Conservation (phyloP, 2,888 invertebrate genomes). For the Sminthurinus aureus region DNA sequence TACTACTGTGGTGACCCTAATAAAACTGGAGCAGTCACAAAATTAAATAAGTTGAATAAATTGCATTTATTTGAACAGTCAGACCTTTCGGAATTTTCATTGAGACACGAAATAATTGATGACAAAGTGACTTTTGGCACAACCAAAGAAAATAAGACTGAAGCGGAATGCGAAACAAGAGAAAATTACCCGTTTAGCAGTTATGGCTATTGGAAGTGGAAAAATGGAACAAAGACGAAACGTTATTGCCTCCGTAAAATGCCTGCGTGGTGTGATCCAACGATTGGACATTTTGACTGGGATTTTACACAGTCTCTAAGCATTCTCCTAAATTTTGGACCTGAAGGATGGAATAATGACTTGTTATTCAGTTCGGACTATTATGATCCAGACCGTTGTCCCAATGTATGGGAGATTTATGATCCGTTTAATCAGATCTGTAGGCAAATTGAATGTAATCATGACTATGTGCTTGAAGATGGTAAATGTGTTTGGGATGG, state of each 20-base stretch:
- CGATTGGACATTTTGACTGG: constrained; percentile 9
- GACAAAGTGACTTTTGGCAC: not conserved
- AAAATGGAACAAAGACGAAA: not conserved
- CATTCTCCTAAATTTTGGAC: constrained; percentile 34
- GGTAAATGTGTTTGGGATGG: constrained; percentile 34
- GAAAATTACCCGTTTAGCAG: not conserved
- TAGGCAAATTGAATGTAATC: constrained; percentile 19
- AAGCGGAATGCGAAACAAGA: not conserved
- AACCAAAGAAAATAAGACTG: not conserved
- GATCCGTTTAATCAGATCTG: constrained; percentile 28
- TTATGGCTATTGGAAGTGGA: not conserved
- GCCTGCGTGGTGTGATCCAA: constrained; percentile 25
- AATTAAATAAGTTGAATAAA: too few species aligned
- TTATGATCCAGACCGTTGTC: constrained; percentile 26
- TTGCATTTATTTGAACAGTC: not conserved
- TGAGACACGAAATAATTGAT: too few species aligned
- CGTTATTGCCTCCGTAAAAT: constrained; percentile 4
- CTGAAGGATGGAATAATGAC: constrained; percentile 29
- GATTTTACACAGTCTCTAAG: constrained; percentile 19
- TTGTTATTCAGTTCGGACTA: constrained; percentile 23
- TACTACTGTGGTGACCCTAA: constrained; percentile 24
- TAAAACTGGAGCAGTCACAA: not conserved
- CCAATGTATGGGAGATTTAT: constrained; percentile 33
- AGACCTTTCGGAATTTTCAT: not conserved
- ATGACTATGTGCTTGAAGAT: constrained; percentile 14